phyloP scores from a whole-genome alignment of 2,113 vertebrate genomes.

The Lichenostomus cassidix region DNA sequence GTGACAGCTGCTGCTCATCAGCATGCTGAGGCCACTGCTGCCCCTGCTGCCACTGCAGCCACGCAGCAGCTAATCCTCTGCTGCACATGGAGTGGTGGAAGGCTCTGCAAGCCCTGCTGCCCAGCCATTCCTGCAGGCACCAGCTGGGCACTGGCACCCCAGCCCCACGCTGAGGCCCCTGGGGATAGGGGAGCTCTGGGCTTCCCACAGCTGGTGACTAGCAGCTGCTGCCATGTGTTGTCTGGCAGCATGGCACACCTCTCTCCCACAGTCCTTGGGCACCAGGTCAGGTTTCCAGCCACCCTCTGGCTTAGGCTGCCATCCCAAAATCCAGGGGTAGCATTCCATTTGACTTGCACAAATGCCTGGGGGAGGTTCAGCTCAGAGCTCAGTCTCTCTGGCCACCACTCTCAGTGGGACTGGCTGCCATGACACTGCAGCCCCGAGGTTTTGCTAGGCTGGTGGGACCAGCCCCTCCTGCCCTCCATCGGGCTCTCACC shows the following conservation, averaged over 20 bases:
- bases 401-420: neutral
- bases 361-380: neutral
- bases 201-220: neutral
- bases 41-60: neutral
- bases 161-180: accelerated
- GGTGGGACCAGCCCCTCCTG: neutral
- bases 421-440: neutral
- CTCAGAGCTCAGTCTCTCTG: neutral
- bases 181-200: neutral
- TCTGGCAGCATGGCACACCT: accelerated
- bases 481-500: neutral
- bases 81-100: neutral
- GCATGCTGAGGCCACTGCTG: conserved; percentile 7
- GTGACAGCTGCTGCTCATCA: conserved; percentile 9
- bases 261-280: neutral
- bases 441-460: neutral
- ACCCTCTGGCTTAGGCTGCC: neutral
- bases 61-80: neutral
- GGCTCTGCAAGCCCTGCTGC: neutral
- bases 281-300: neutral
- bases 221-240: neutral
- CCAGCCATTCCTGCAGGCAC: neutral
- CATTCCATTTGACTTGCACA: neutral
- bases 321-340: neutral
- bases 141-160: neutral